A percentile compares a stretch with the other conserved stretches of the same genome.
These are phyloP conservation scores for Dendrophyllia cribrosa DNA, from an alignment of 64 coral and sea anemone species.

Conservation along the genomic window DNA sequence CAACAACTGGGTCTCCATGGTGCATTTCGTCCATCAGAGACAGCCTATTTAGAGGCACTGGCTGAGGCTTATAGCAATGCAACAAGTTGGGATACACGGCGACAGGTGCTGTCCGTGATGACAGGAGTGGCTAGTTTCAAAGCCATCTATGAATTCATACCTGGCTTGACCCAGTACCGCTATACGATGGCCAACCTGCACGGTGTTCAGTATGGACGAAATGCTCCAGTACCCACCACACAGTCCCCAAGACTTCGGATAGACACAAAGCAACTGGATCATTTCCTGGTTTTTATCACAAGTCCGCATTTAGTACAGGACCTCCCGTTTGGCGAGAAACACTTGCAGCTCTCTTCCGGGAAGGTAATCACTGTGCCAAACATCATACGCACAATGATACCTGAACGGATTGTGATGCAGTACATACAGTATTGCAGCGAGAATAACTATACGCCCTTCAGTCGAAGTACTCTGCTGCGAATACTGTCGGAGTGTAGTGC, in stretches of 20 bases:
- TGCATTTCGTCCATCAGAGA: slow-evolving; percentile 11
- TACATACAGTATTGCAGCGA: too few species aligned
- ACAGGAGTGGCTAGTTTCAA: slow-evolving; percentile 17
- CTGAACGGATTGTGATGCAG: too few species aligned
- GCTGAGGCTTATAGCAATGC: slow-evolving; percentile 17
- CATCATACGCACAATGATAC: too few species aligned
- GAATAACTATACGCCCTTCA: too few species aligned
- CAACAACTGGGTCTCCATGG: slow-evolving; percentile 11
- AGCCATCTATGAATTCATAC: neutral
- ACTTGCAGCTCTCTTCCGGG: slow-evolving; percentile 16
- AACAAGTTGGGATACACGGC: slow-evolving; percentile 10
- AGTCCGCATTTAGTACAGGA: slow-evolving; percentile 34
- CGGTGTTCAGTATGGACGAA: neutral
- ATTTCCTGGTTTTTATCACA: slow-evolving; percentile 7
- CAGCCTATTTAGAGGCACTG: slow-evolving; percentile 27
- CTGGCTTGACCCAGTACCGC: slow-evolving; percentile 7
- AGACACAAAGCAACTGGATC: neutral
- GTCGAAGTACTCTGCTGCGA: too few species aligned
- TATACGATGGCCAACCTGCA: neutral
- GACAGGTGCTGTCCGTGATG: slow-evolving; percentile 31
- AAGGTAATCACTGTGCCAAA: slow-evolving; percentile 7
- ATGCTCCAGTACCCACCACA: slow-evolving; percentile 6
- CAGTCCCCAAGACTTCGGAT: neutral
- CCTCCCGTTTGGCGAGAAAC: slow-evolving; percentile 26
- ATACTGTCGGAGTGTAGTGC: too few species aligned